These are phyloP conservation scores for Chelonia mydas DNA, from an alignment of 2,797 vertebrate genomes.

Conservation along the genomic window DNA sequence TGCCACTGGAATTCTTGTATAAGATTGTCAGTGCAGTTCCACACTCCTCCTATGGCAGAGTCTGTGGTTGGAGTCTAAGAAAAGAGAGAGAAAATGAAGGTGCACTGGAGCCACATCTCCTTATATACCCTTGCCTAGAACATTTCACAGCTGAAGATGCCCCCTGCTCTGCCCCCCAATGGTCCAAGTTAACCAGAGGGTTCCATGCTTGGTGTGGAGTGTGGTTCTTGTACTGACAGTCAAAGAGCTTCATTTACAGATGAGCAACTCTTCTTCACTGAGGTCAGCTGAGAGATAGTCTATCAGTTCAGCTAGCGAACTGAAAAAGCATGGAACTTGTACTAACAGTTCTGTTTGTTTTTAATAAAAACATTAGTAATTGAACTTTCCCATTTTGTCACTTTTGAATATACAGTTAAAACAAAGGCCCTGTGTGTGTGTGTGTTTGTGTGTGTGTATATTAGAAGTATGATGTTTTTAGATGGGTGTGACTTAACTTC, in stretches of 20 bases:
- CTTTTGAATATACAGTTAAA: neutral
- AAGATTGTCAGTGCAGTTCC: neutral
- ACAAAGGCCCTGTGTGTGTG: rapidly evolving
- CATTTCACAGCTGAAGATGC: neutral
- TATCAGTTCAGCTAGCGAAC: neutral
- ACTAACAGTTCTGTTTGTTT: neutral
- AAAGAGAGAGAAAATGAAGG: neutral
- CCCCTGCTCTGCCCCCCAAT: neutral
- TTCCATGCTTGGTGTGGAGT: neutral
- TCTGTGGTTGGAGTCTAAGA: conserved; percentile 1
- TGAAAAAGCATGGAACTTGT: neutral
- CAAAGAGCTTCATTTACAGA: neutral
- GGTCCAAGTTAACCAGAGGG: neutral
- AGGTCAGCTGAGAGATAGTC: neutral
- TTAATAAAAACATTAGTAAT: neutral
- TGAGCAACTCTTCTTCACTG: neutral
- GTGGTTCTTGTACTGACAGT: neutral
- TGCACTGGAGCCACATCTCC: neutral
- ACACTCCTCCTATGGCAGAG: neutral
- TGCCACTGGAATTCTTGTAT: neutral
- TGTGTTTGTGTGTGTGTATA: neutral
- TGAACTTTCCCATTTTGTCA: neutral
- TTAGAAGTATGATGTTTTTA: neutral
- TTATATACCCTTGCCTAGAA: neutral
- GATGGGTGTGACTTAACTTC: neutral